Evolutionary conservation across 2,888 invertebrate genomes (phyloP), one percentile per base, ranked within the genome.

Genomic region (Drosophila testacea): DNA sequence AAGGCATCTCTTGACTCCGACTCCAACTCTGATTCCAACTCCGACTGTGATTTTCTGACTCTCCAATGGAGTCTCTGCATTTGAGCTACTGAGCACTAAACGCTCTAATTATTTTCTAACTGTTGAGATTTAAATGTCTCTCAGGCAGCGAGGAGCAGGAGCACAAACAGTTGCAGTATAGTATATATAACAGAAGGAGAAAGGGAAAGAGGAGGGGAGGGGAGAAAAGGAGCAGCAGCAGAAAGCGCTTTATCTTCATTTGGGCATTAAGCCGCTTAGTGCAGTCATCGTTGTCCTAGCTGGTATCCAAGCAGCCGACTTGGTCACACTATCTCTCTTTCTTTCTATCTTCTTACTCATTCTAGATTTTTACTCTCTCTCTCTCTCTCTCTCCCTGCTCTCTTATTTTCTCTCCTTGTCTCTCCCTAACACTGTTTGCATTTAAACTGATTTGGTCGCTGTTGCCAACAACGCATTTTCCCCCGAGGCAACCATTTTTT

Each of bases 81-180:
- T 39, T 50, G 27, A 39, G 48, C 32, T 61, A 30, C 52, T 34
- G 60, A 70, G 56, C 78, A 81, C 76, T 88, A 87, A 85, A 89
- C 70, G 89, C 89, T 85, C 88, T 85, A 89, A 85, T 85, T 85
- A 85, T 89, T 85, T 83, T 89, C 83, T 73, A 89, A 82, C 88
- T 82, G 89, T 73, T 69, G 61, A 80, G 88, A 77, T 78, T 89
- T 89, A 80, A 85, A 85, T 80, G 88, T 73, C 75, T 71, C 70
- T 70, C 55, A 50, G 67, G 67, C 66, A 68, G 59, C 41, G 27
- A 41, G 30, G 46, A 46, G 34, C n/a, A 60, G 34, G 27, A 48
- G 11, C 11, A 42, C 55, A 13, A 54, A 22, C 32, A 47, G 48
- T 42, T 22, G 22, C 22, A 22, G 22, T 22, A 22, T 22, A 22